These are phyloP conservation scores for Lithophane socia DNA, from an alignment of 2,888 invertebrate species.

Conservation along the genomic window DNA sequence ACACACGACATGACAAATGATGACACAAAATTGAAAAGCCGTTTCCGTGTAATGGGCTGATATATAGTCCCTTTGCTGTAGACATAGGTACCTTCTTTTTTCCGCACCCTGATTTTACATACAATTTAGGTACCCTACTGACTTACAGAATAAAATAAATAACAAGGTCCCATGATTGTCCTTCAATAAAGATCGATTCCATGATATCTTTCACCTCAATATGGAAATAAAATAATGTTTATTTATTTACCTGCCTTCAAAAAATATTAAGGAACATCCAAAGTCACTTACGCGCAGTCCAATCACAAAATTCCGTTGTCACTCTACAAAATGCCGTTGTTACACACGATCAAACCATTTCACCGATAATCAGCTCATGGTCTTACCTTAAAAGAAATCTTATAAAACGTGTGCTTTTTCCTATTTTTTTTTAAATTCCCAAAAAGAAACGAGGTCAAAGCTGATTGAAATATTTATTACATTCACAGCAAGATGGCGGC, in stretches of 20 bases:
- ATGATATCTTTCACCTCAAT: neutral
- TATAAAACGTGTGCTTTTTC: slow-evolving; percentile 15
- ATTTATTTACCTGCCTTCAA: neutral
- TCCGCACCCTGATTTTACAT: neutral
- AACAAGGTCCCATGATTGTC: neutral
- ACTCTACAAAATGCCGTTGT: slow-evolving; percentile 13
- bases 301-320: neutral
- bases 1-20: slow-evolving; percentile 15
- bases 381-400: slow-evolving; percentile 17
- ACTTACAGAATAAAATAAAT: neutral
- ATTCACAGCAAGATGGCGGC: slow-evolving; percentile 1
- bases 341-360: slow-evolving; percentile 12
- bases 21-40: neutral
- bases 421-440: slow-evolving; percentile 14
- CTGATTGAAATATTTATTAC: slow-evolving; percentile 23
- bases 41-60: neutral
- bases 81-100: neutral
- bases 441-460: neutral
- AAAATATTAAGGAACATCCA: neutral
- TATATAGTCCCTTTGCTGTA: neutral
- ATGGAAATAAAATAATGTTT: neutral
- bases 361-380: neutral
- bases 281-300: neutral
- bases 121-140: neutral
- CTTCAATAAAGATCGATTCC: neutral